A percentile compares a stretch with the other conserved stretches of the same genome.
Evolutionary conservation across 2,888 invertebrate species (phyloP).

Genomic region (Drosophila affinis): DNA sequence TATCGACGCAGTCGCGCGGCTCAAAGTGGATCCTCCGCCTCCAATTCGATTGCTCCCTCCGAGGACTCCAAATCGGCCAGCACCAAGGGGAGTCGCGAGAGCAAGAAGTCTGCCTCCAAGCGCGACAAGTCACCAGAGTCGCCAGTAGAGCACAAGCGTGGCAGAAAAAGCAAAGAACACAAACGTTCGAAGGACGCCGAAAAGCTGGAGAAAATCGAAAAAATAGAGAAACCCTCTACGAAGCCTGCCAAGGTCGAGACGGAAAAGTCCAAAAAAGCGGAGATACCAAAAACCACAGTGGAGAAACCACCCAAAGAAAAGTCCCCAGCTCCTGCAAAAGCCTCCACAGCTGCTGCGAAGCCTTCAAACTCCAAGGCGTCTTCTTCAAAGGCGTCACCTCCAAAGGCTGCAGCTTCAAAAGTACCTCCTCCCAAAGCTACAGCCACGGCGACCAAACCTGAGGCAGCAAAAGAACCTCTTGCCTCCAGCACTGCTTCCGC

Average conservation of each 20-base stretch:
- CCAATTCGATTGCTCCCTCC: constrained; percentile 54
- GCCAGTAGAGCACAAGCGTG: constrained; percentile 51
- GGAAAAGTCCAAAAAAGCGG: constrained; percentile 47
- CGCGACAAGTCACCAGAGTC: constrained; percentile 50
- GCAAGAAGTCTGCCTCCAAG: constrained; percentile 44
- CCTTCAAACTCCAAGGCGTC: not conserved
- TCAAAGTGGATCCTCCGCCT: constrained; percentile 84
- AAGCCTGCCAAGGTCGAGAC: constrained; percentile 43
- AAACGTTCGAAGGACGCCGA: constrained; percentile 58
- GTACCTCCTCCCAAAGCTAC: not conserved
- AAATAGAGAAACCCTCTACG: constrained; percentile 21
- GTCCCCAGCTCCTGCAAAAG: not conserved
- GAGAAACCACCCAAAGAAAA: constrained; percentile 25
- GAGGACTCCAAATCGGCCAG: constrained; percentile 59
- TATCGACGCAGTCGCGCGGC: constrained; percentile 85
- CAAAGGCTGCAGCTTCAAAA: not conserved
- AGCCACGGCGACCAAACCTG: not conserved
- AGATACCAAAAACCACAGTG: constrained; percentile 33
- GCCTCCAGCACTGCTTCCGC: not conserved
- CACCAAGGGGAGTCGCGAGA: constrained; percentile 46
- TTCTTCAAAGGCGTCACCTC: not conserved
- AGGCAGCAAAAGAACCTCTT: not conserved
- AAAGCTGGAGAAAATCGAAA: constrained; percentile 40
- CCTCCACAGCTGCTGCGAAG: not conserved
- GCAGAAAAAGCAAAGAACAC: constrained; percentile 65